These are phyloP conservation scores for Heliopora coerulea DNA, from an alignment of 92 coral and sea anemone genomes.

Conservation along the genomic window DNA sequence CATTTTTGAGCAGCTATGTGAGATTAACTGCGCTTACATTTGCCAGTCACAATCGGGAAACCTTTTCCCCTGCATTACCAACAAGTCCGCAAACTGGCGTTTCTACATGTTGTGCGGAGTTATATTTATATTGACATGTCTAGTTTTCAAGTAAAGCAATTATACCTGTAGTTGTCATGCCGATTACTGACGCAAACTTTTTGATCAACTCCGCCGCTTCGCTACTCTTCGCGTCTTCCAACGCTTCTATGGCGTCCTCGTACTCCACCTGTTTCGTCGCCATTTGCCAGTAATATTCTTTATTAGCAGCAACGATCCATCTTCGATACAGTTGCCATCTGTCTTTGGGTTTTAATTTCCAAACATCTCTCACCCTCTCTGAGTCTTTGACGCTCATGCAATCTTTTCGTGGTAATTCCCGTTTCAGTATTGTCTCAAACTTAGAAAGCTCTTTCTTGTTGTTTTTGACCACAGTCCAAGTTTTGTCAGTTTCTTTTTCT, in stretches of 20 bases:
- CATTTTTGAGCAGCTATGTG: too few relatives aligned
- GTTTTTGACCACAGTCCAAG: too few relatives aligned
- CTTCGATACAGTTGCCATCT: conserved; percentile 92
- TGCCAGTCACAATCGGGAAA: too few relatives aligned
- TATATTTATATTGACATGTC: too few relatives aligned
- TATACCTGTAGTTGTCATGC: conserved; percentile 94
- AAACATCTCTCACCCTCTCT: conserved; percentile 55
- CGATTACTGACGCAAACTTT: conserved; percentile 72
- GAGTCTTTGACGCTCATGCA: conserved; percentile 65
- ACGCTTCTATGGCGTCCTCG: conserved; percentile 56
- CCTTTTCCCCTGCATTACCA: too few relatives aligned
- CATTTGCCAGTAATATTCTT: conserved; percentile 50
- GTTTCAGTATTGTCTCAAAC: conserved; percentile 17
- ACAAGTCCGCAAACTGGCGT: too few relatives aligned
- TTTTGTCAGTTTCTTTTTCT: too few relatives aligned
- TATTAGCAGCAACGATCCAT: conserved; percentile 60
- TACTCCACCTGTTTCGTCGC: conserved; percentile 59
- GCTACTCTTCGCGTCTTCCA: conserved; percentile 58
- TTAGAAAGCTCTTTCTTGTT: too few relatives aligned
- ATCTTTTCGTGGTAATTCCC: conserved; percentile 64
- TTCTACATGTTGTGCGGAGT: too few relatives aligned
- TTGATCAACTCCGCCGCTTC: conserved; percentile 66
- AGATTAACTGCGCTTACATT: too few relatives aligned
- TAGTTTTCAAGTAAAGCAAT: too few relatives aligned
- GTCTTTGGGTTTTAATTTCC: conserved; percentile 55